phyloP scores from a whole-genome alignment of 2,797 vertebrate genomes.

The Ctenochaetus hawaiiensis region DNA sequence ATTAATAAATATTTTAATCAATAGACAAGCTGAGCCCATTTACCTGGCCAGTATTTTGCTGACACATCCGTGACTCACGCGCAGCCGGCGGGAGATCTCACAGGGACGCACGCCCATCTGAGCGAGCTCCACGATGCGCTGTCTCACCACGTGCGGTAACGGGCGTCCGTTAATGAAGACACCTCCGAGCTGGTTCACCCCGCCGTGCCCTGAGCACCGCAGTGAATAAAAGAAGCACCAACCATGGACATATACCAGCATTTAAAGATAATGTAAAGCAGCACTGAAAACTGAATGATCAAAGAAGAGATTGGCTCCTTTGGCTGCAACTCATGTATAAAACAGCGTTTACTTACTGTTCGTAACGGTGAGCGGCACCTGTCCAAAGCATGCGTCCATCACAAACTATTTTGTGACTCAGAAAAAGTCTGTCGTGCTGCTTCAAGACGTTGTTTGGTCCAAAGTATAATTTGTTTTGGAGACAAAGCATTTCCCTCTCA shows the following conservation, averaged over 20 bases:
- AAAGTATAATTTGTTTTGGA: background rate
- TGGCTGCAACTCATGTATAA: background rate
- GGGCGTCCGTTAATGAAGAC: slow-evolving; percentile 94
- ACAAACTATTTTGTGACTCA: slow-evolving; percentile 48
- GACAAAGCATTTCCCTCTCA: background rate
- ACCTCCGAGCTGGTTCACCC: slow-evolving; percentile 94
- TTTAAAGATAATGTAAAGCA: background rate
- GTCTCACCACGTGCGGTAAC: slow-evolving; percentile 90
- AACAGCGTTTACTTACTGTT: slow-evolving; percentile 88
- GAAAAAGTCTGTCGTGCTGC: background rate
- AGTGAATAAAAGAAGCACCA: background rate
- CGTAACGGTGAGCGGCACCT: slow-evolving; percentile 89
- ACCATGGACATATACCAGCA: background rate
- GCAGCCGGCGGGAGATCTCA: slow-evolving; percentile 82
- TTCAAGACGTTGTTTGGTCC: background rate
- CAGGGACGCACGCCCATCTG: slow-evolving; percentile 91
- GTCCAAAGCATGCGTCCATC: slow-evolving; percentile 92
- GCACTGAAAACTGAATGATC: no score
- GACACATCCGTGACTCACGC: slow-evolving; percentile 95
- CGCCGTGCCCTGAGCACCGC: slow-evolving; percentile 85
- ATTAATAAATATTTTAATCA: background rate
- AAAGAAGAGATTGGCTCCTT: no score
- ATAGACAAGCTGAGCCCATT: slow-evolving; percentile 18
- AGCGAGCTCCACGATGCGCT: slow-evolving; percentile 93
- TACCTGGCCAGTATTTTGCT: slow-evolving; percentile 95